Evolutionary conservation across 2,888 invertebrate species (phyloP), one percentile per base, ranked within the genome.

Genomic region (Magallana nippona): DNA sequence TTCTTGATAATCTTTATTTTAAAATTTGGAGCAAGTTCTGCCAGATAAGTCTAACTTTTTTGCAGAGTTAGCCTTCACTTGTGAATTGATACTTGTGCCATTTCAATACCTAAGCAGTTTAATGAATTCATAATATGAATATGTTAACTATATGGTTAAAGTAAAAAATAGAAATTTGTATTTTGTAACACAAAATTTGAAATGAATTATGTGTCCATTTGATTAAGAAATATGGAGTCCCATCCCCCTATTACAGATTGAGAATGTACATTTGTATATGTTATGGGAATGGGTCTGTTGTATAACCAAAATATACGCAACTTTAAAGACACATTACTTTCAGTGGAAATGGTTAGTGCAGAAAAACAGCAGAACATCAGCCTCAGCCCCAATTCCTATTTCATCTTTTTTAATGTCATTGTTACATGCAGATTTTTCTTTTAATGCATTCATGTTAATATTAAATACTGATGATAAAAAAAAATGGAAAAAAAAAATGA

Each of bases 351-450:
- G 13, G 15, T 32, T 15, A 71, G 27, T 71, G 27, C 15, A 62
- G n/a, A 62, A 27, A 71, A 71, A 32, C 71, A 71, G 71, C 71
- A 71, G 32, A 27, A 71, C 27, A 27, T 71, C 44, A 27, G 32
- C 22, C 27, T 13, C 71, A 22, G 27, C 32, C 32, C 22, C 10
- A 32, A 27, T 63, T 71, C 71, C 27, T 71, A 15, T 15, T 71
- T 71, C 71, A 71, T 32, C 13, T 71, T 22, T 71, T 71, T 71
- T 32, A 71, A 71, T 27, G 71, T 71, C 71, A 71, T 71, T 71
- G 71, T 71, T 71, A 71, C 71, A 71, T 71, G 71, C 71, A 71
- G 32, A 71, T 27, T 71, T 60, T 71, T 32, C 71, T 71, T 71
- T 44, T 71, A 27, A 71, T 71, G 71, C 71, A 71, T 71, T 71